Percentiles rank a stretch among this genome's conserved stretches.
These are phyloP conservation scores for Congeria kusceri DNA, from an alignment of 2,888 invertebrate species.

Conservation along the genomic window DNA sequence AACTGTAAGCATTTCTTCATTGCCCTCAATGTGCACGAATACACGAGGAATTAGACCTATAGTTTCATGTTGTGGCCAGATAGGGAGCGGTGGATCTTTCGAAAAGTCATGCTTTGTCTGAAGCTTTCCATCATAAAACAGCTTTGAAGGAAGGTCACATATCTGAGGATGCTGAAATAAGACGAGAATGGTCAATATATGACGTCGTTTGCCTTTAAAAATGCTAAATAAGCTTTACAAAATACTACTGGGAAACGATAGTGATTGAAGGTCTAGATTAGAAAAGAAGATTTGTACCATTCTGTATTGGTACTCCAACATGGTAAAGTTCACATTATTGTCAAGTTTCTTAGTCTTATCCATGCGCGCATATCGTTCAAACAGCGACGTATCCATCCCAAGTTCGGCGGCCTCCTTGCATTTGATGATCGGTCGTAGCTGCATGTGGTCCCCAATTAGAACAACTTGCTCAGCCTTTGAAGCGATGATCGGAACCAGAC, in stretches of 20 bases:
- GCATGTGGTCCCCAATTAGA: conserved; percentile 81
- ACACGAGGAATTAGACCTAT: conserved; percentile 58
- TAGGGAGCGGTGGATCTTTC: conserved; percentile 35
- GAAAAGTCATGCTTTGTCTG: conserved; percentile 21
- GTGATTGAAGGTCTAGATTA: no score
- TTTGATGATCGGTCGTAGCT: conserved; percentile 79
- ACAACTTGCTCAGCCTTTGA: conserved; percentile 70
- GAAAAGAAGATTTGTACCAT: not conserved
- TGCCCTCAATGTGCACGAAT: conserved; percentile 75
- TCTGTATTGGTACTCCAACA: conserved; percentile 19
- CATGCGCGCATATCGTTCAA: conserved; percentile 34
- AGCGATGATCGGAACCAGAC: conserved; percentile 72
- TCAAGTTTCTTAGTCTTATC: no score
- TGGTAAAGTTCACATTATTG: conserved; percentile 5
- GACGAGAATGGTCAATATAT: no score
- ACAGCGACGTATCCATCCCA: conserved; percentile 57
- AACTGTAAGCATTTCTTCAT: conserved; percentile 72
- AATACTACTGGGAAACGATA: no score
- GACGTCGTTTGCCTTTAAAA: no score
- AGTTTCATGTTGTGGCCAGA: conserved; percentile 10
- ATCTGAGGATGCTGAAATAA: conserved; percentile 72
- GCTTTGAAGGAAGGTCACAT: conserved; percentile 74
- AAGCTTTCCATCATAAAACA: conserved; percentile 73
- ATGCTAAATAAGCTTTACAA: no score
- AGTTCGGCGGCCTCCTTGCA: conserved; percentile 54